Evolutionary conservation across 2,797 vertebrate species (phyloP), one percentile per base, ranked within the genome.

Genomic region (Dicrostonyx torquatus): DNA sequence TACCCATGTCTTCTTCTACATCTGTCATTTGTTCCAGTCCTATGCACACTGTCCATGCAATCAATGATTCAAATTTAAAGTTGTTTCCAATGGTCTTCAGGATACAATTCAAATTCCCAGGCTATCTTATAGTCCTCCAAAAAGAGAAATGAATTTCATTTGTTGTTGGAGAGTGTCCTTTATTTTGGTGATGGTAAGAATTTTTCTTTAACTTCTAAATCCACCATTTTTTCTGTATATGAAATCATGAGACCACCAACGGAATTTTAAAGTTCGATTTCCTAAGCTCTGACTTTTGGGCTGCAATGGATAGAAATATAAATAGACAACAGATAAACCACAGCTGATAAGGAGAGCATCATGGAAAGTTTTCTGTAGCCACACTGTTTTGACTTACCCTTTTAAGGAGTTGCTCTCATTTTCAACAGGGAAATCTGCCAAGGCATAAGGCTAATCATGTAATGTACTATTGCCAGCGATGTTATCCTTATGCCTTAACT

Each of bases 271-370:
- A 96, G 20, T 50, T 55, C 88, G 17, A 24, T 90, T 90, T 95
- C 79, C 91, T 66, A 93, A 60, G 40, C 76, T 68, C 18, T 18
- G 72, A 68, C 50, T 95, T 90, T 86, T 83, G 76, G 75, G 34
- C 72, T 68, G 7, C 0, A 75, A n/a, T n/a, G 8, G 24, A 12
- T 89, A 93, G 48, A 92, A 78, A 64, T 94, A 96, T 62, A 94
- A 97, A 93, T 92, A 96, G 76, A 58, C 76, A 92, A 84, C 55
- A 95, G 87, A 96, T 96, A 93, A 93, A 78, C 87, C 50, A 53
- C 48, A 26, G 34, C 72, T 0, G 29, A 95, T 91, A 95, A 93
- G 68, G 82, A 94, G 55, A 84, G 9, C 86, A n/a, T 48, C 79
- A 75, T 62, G 66, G 93, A 94, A 96, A 94, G 70, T 92, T 91